A percentile compares a stretch with the other conserved stretches of the same genome.
These are phyloP conservation scores for Tetraodon nigroviridis DNA, from an alignment of 2,113 vertebrate genomes.

Conservation along the genomic window DNA sequence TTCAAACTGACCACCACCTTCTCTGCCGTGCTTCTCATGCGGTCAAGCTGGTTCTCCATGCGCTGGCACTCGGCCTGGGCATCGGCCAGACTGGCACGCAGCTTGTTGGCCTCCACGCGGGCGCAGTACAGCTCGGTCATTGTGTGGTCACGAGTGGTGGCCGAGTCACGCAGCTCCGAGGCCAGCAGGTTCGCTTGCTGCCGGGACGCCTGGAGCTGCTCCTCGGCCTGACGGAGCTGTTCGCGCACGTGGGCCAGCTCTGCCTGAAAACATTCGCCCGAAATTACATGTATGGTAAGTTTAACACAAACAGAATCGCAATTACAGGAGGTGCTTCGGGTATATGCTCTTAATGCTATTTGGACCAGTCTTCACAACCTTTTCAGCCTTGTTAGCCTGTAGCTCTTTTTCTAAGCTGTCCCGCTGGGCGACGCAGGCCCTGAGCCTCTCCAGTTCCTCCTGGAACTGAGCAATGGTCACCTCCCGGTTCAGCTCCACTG, in stretches of 20 bases:
- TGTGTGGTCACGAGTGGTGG: conserved; percentile 84
- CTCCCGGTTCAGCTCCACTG: conserved; percentile 89
- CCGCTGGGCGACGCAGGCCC: conserved; percentile 80
- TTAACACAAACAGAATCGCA: not conserved
- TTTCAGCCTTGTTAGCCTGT: conserved; percentile 71
- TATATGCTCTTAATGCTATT: not conserved
- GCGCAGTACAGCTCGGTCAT: conserved; percentile 87
- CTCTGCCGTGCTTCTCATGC: conserved; percentile 71
- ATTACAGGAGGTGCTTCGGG: not conserved
- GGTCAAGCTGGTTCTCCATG: conserved; percentile 63
- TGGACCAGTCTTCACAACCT: conserved; percentile 62
- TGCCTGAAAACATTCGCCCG: conserved; percentile 65
- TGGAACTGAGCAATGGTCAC: conserved; percentile 89
- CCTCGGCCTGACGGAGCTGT: conserved; percentile 87
- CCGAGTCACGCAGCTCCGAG: conserved; percentile 87
- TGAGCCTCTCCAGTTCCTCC: conserved; percentile 86
- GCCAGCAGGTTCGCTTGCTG: conserved; percentile 87
- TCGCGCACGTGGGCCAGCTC: conserved; percentile 81
- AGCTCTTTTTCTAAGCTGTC: conserved; percentile 82
- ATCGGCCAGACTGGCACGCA: conserved; percentile 74
- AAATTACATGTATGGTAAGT: not conserved
- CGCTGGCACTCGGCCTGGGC: conserved; percentile 78
- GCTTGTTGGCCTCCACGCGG: conserved; percentile 79
- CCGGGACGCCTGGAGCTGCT: conserved; percentile 86
- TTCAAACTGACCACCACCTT: conserved; percentile 76